Base-by-base conservation (phyloP, 2,113 vertebrate species). In the Alethe diademata region DNA sequence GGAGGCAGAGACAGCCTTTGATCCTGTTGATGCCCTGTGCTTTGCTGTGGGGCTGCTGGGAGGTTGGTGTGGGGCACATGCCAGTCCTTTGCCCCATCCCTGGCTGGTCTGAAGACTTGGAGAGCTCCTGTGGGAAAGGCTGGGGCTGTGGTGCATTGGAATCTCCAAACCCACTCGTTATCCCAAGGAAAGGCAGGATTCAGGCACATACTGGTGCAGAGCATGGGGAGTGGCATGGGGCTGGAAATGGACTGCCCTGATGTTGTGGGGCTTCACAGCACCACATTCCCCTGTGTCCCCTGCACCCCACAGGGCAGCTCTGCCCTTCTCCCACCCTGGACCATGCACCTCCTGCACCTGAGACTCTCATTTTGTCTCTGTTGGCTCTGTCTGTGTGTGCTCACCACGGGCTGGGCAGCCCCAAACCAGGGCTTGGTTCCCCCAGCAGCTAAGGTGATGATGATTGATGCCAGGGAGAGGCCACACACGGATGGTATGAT, bases 281-380 rank as follows among this genome's bases (percentile, higher is more conserved):
- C 50, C 51, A 24, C 60, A 25, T 28, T 29, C 17, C 29, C 29
- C 15, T 12, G 45, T 43, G 50, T 19, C 56, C 36, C 36, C 57
- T 24, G n/a, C 18, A 25, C 5, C 35, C n/a, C 22, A 6, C 14
- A 12, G 31, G 12, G 42, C 64, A 20, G 28, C n/a, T 40, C 45
- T 85, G 47, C 48, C 22, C 19, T 57, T 35, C 45, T 50, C 20
- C 50, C 7, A 50, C 26, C 50, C 50, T 51, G 0, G 8, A 9
- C n/a, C n/a, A 0, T 0, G 2, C 42, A 38, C 11, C 28, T 43
- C 22, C 22, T 20, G n/a, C 56, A 4, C 7, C 8, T 0, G 0
- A 17, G 13, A 12, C 12, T 64, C 23, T 72, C 3, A 0, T 33
- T 36, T n/a, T 2, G 3, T 57, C 33, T 28, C 33, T 1, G 4